A percentile compares a stretch with the other conserved stretches of the same genome.
phyloP scores from a whole-genome alignment of 2,113 vertebrate species.

The Python bivittatus region DNA sequence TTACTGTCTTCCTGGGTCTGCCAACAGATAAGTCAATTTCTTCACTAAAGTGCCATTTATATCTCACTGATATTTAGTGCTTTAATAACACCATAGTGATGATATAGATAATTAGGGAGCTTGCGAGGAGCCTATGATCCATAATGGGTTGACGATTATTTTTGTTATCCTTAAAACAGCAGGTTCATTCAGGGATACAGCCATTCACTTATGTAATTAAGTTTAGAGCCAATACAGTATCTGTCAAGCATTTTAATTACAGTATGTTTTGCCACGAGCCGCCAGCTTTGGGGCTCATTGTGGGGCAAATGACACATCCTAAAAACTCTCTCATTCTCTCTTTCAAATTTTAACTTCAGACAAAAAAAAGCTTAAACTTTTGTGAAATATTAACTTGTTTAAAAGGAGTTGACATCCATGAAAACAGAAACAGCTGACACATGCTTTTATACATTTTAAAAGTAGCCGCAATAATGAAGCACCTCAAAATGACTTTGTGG shows the following conservation, averaged over 20 bases:
- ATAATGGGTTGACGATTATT: neutral
- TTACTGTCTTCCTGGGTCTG: neutral
- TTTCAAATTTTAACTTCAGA: constrained; percentile 31
- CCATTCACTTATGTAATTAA: constrained; percentile 40
- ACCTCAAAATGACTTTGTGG: neutral
- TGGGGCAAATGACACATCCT: constrained; percentile 30
- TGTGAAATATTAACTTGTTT: accelerated
- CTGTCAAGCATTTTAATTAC: constrained; percentile 42
- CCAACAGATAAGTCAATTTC: neutral
- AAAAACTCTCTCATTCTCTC: constrained; percentile 16
- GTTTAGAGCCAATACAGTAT: neutral
- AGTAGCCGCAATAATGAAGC: neutral
- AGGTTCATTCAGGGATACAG: constrained; percentile 26
- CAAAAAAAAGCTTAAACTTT: constrained; percentile 3
- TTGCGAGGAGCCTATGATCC: neutral
- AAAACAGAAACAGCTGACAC: neutral
- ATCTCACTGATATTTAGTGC: neutral
- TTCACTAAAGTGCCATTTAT: constrained; percentile 12
- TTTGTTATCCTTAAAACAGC: constrained; percentile 31
- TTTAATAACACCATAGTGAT: neutral
- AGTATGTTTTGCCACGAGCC: neutral
- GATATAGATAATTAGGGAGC: neutral
- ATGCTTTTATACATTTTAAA: neutral
- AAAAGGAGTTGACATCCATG: neutral
- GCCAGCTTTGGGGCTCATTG: constrained; percentile 30